Evolutionary conservation across 2,888 invertebrate genomes (phyloP).

Genomic region (Eupithecia inturbata): DNA sequence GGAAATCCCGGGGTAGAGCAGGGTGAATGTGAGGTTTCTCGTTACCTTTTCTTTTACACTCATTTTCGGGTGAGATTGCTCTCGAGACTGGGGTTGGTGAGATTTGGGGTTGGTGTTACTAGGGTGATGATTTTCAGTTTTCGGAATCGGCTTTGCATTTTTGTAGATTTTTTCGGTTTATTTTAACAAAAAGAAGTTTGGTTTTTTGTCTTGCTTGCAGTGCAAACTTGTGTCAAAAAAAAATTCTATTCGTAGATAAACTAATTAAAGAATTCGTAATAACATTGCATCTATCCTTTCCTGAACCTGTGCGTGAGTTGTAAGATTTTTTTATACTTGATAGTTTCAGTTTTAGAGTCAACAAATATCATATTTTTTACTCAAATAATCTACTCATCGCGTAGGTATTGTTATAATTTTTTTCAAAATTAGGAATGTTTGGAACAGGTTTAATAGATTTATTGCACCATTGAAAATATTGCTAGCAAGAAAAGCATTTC

Average conservation of each 20-base stretch:
- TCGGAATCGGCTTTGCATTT: neutral
- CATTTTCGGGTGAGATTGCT: conserved; percentile 19
- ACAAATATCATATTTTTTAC: too few species aligned
- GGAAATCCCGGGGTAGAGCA: neutral
- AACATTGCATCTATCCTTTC: too few species aligned
- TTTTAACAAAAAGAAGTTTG: neutral
- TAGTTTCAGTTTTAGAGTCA: too few species aligned
- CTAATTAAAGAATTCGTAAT: too few species aligned
- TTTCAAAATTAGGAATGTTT: too few species aligned
- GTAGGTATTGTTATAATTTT: too few species aligned
- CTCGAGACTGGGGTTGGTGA: conserved; percentile 14
- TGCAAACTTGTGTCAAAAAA: neutral
- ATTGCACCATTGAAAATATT: too few species aligned
- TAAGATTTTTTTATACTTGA: too few species aligned
- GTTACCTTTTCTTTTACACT: conserved; percentile 20
- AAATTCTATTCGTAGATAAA: neutral
- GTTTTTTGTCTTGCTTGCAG: neutral
- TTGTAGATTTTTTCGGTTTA: neutral
- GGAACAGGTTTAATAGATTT: too few species aligned
- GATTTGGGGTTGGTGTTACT: neutral
- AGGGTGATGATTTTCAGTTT: conserved; percentile 12
- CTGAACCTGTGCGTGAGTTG: too few species aligned
- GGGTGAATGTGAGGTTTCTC: conserved; percentile 33
- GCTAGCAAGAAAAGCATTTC: too few species aligned
- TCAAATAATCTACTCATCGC: too few species aligned